Conservation (phyloP, 2,797 vertebrate genomes). For the Clarias platycephalus region DNA sequence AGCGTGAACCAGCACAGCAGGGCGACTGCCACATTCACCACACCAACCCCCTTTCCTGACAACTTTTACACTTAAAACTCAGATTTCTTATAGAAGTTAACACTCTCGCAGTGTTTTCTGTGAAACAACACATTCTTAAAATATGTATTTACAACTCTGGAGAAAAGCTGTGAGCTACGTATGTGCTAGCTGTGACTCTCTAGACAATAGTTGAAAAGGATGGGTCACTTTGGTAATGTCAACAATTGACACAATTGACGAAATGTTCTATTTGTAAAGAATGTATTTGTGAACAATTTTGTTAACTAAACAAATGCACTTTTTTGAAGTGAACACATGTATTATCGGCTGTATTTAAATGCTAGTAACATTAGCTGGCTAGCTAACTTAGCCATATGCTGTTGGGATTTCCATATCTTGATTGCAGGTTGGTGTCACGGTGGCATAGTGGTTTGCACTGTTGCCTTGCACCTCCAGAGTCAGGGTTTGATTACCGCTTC, state of each 20-base stretch:
- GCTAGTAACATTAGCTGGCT: not conserved
- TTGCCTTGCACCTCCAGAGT: too few relatives aligned
- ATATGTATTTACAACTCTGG: not conserved
- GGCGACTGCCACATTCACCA: too few relatives aligned
- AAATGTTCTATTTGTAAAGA: not conserved
- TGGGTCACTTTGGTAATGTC: not conserved
- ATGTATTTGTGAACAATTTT: not conserved
- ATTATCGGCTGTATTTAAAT: not conserved
- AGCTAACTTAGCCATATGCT: not conserved
- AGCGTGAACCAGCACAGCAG: conserved; percentile 1
- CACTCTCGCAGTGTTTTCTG: not conserved
- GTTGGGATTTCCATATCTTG: not conserved
- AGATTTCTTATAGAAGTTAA: not conserved
- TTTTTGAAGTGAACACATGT: not conserved
- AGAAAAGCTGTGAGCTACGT: not conserved
- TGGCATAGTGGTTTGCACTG: too few relatives aligned
- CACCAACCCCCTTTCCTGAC: not conserved
- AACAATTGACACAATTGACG: not conserved
- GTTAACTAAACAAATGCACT: not conserved
- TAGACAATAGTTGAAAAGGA: not conserved
- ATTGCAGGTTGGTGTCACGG: too few relatives aligned
- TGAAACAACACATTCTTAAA: not conserved
- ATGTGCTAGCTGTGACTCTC: not conserved
- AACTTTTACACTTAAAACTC: not conserved
- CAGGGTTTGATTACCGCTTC: too few relatives aligned